These are phyloP conservation scores for Acrocephalus scirpaceus DNA, from an alignment of 2,797 vertebrate species.

Conservation along the genomic window DNA sequence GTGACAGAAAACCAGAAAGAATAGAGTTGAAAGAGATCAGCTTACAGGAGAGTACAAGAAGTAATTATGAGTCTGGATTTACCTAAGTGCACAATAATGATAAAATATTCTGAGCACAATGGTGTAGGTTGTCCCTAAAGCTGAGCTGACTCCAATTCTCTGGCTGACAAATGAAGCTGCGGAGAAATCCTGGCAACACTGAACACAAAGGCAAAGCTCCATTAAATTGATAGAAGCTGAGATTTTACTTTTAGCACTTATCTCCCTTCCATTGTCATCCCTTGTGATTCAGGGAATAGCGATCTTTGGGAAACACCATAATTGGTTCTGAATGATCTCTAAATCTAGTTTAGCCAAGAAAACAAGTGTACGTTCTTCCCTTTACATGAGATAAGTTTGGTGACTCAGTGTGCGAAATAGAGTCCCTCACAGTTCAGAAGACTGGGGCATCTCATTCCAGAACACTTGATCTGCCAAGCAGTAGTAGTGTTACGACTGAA, in stretches of 20 bases:
- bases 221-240: not conserved
- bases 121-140: not conserved
- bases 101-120: not conserved
- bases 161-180: not conserved
- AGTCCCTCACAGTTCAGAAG: not conserved
- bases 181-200: not conserved
- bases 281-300: not conserved
- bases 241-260: not conserved
- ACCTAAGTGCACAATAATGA: not conserved
- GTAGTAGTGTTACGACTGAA: not conserved
- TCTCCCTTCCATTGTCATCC: not conserved
- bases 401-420: not conserved
- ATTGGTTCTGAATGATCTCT: not conserved
- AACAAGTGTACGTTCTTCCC: rapidly evolving
- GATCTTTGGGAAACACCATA: not conserved
- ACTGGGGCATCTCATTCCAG: not conserved
- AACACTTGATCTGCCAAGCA: not conserved
- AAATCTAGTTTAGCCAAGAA: not conserved
- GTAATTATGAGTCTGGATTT: not conserved
- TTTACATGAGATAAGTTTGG: not conserved
- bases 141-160: not conserved
- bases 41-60: not conserved
- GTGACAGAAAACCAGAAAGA: not conserved
- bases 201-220: not conserved
- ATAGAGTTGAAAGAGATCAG: not conserved